Evolutionary conservation across 2,113 vertebrate species (phyloP), one percentile per base, ranked within the genome.

Genomic region (Sylvilagus bachmani): DNA sequence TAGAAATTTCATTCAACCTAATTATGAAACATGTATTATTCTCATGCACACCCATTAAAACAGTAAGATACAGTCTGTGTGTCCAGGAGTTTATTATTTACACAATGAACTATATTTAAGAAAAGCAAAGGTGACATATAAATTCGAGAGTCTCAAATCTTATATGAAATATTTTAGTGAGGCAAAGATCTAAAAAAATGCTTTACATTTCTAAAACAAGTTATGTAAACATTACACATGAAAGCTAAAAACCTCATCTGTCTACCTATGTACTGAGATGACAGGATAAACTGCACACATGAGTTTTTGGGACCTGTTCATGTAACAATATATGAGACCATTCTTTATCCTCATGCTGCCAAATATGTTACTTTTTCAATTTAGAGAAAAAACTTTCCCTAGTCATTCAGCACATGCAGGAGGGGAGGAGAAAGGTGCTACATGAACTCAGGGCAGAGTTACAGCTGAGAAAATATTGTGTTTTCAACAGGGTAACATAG

Each of bases 381-480:
- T 80, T 10, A 83, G 31, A 64, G 71, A 38, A 83, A 61, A 86
- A 78, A 16, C 78, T 27, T 5, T 75, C 83, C 64, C 38, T 19
- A 12, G 58, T 94, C 75, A 96, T 86, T 95, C 75, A 87, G 31
- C 53, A 90, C 29, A 81, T 24, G n/a, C 19, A 79, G 13, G 8
- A 96, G 16, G 58, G 36, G 27, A 81, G 13, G 17, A 81, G 38
- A 38, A 92, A 93, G 22, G 67, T 73, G 74, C 71, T 91, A 80
- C 73, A 93, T 14, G 10, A 77, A 95, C 24, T 90, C 61, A 86
- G 70, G 83, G 36, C 69, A 80, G 83, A 86, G 66, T 71, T 83
- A 93, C 94, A 96, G 92, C 90, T 95, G 90, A 95, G 92, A 96
- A 91, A 94, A 96, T 81, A 96, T 31, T 96, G 10, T 92, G 77